Evolutionary conservation across 2,888 invertebrate species (phyloP).

Genomic region (Athrips mouffetella): DNA sequence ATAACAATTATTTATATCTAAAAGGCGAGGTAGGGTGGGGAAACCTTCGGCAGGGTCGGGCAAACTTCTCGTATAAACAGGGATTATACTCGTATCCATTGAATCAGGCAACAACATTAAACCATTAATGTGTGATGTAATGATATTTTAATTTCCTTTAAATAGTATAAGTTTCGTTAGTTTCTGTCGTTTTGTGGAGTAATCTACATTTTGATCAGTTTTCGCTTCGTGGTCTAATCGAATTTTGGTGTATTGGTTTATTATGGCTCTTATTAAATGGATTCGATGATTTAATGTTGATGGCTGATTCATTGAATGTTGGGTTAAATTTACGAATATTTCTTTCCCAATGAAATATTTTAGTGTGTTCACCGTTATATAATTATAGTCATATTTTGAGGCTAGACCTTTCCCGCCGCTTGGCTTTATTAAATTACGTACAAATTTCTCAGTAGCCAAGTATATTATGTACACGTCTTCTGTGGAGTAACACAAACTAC

Average conservation of each 20-base stretch:
- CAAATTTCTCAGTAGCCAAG: constrained; percentile 19
- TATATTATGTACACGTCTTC: constrained; percentile 25
- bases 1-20: too few species aligned
- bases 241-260: neutral
- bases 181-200: neutral
- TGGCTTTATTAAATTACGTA: constrained; percentile 17
- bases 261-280: neutral
- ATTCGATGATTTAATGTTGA: constrained; percentile 2
- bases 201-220: neutral
- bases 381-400: constrained; percentile 15
- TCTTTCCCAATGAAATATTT: neutral
- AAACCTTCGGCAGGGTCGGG: too few species aligned
- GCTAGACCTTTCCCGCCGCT: neutral
- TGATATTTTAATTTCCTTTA: constrained; percentile 1
- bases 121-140: too few species aligned
- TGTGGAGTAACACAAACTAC: constrained; percentile 15
- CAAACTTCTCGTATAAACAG: too few species aligned
- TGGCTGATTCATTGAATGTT: constrained; percentile 5
- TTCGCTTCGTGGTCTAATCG: neutral
- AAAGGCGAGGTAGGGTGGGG: too few species aligned
- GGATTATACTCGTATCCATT: too few species aligned
- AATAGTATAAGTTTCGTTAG: constrained; percentile 3
- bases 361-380: constrained; percentile 4
- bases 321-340: neutral
- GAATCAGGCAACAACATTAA: too few species aligned